Percentiles rank a stretch among this genome's conserved stretches.
Conservation (phyloP, 2,888 invertebrate genomes). For the Cantharis rustica region DNA sequence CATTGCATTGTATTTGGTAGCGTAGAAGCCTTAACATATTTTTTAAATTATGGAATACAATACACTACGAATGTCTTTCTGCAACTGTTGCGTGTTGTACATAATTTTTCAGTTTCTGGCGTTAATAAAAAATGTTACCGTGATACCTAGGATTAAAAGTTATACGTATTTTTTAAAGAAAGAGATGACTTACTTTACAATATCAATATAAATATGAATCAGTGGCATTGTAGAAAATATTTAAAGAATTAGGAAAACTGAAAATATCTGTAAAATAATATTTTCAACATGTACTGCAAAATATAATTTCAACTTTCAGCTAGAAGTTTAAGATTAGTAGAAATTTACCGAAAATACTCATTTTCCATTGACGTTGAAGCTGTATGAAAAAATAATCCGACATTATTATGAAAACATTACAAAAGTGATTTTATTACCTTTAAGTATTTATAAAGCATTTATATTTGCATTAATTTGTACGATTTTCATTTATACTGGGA, state of each 20-base stretch:
- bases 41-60: not conserved
- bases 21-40: not conserved
- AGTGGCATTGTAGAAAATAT: not conserved
- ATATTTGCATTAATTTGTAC: no score
- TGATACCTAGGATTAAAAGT: not conserved
- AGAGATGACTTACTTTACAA: not conserved
- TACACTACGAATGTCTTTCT: not conserved
- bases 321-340: no score
- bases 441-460: no score
- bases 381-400: not conserved
- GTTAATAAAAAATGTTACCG: not conserved
- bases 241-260: not conserved
- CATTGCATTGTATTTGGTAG: not conserved
- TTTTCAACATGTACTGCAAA: no score
- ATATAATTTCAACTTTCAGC: no score
- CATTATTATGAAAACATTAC: not conserved
- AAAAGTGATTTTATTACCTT: not conserved
- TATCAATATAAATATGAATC: not conserved
- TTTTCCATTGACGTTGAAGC: not conserved
- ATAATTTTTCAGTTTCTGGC: not conserved
- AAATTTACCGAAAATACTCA: not conserved
- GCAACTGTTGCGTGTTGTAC: not conserved
- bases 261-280: not conserved
- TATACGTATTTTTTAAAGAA: not conserved
- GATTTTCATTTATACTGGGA: no score